Percentiles rank a stretch among this genome's conserved stretches.
Conservation (phyloP, 2,797 vertebrate genomes). For the Vipera ursinii region DNA sequence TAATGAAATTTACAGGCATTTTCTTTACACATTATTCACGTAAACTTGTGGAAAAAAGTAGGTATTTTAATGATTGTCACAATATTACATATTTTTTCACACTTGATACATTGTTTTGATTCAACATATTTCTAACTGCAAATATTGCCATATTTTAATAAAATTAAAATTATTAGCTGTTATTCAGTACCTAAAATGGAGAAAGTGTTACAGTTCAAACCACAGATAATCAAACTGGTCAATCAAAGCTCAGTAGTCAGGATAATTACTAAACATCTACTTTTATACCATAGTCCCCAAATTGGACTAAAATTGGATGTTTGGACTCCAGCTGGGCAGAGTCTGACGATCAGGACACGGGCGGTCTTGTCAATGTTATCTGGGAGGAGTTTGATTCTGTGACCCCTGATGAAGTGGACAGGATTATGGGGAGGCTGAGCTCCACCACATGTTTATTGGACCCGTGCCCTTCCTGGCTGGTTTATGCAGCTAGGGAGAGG, state of each 20-base stretch:
- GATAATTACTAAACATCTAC: not conserved
- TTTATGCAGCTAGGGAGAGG: too few species aligned
- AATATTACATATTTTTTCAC: not conserved
- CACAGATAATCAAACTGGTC: not conserved
- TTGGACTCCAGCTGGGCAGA: too few species aligned
- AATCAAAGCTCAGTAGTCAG: not conserved
- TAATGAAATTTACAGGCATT: conserved; percentile 78
- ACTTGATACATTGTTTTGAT: not conserved
- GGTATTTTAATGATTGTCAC: conserved; percentile 35
- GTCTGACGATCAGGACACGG: too few species aligned
- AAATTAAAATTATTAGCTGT: not conserved
- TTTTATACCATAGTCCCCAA: not conserved
- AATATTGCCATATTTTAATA: not conserved
- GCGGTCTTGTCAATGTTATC: too few species aligned
- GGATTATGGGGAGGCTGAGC: too few species aligned
- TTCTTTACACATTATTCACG: conserved; percentile 73
- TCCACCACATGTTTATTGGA: too few species aligned
- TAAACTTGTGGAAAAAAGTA: conserved; percentile 77
- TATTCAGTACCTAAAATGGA: not conserved
- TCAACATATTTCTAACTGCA: not conserved
- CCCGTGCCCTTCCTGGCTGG: too few species aligned
- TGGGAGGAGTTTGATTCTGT: too few species aligned
- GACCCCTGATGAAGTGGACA: too few species aligned
- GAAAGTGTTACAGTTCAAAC: not conserved
- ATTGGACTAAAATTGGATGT: not conserved